Evolutionary conservation across 1,140 invertebrate species (phyloP).

Genomic region (Heterodera schachtii): DNA sequence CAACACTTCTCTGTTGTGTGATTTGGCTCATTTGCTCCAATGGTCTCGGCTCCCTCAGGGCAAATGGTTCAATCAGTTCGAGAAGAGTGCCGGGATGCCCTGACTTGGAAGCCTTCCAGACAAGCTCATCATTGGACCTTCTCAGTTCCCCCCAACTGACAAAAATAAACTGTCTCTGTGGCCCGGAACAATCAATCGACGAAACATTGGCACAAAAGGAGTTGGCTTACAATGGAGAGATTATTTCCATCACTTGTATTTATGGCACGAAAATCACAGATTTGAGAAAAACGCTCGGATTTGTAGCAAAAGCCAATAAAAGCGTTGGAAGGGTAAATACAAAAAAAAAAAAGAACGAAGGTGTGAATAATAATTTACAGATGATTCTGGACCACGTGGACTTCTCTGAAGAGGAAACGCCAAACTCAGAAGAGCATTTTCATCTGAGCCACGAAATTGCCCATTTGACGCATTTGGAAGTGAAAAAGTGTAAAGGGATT

Average conservation of each 20-base stretch:
- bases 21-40: background rate
- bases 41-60: background rate
- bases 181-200: slow-evolving; percentile 23
- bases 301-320: slow-evolving; percentile 37
- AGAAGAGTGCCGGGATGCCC: slow-evolving; percentile 33
- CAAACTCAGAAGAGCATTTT: slow-evolving; percentile 2
- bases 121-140: background rate
- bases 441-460: background rate
- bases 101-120: slow-evolving; percentile 35
- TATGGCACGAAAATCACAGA: slow-evolving; percentile 52
- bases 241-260: slow-evolving; percentile 45
- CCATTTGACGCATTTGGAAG: slow-evolving; percentile 30
- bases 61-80: background rate
- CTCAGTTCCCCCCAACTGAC: background rate
- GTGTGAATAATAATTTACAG: slow-evolving; percentile 4
- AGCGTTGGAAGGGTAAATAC: slow-evolving; percentile 32
- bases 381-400: slow-evolving; percentile 39
- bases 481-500: slow-evolving; percentile 29
- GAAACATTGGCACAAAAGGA: background rate
- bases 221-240: slow-evolving; percentile 1
- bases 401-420: slow-evolving; percentile 16
- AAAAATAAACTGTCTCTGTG: slow-evolving; percentile 35
- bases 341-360: background rate
- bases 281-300: slow-evolving; percentile 30
- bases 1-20: background rate